Percentiles rank a stretch among this genome's conserved stretches.
Conservation (phyloP, 1,140 invertebrate species). For the Trichogramma pretiosum region DNA sequence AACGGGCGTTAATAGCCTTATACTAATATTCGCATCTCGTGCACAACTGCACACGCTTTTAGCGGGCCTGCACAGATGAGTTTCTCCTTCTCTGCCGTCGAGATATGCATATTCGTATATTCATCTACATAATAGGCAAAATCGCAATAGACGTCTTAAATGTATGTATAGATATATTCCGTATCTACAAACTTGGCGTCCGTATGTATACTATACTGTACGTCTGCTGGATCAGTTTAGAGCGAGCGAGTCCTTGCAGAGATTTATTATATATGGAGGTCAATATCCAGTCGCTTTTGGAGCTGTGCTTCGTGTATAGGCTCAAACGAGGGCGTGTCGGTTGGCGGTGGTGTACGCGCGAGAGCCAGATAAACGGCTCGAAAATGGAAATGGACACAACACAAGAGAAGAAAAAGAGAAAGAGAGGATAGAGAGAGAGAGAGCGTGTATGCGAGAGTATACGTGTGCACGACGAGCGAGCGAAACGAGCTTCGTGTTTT, state of each 20-base stretch:
- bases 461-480: no score
- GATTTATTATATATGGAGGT: conserved; percentile 19
- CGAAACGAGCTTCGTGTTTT: no score
- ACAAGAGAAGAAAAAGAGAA: no score
- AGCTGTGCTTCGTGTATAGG: conserved; percentile 2
- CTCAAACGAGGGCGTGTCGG: conserved; percentile 10
- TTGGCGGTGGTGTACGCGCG: neutral
- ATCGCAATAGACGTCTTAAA: neutral
- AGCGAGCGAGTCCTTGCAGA: neutral
- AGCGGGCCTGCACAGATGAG: neutral
- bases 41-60: neutral
- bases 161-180: neutral
- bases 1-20: no score
- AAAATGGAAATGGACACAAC: conserved; percentile 10
- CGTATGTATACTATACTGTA: conserved; percentile 4
- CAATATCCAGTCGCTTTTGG: conserved; percentile 16
- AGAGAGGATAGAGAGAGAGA: no score
- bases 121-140: neutral
- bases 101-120: neutral
- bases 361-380: conserved; percentile 9
- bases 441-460: no score
- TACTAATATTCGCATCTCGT: no score
- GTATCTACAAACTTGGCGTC: neutral
- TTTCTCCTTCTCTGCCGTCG: neutral
- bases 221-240: conserved; percentile 11